These are phyloP conservation scores for Nymphicus hollandicus DNA, from an alignment of 2,113 vertebrate species.

Conservation along the genomic window DNA sequence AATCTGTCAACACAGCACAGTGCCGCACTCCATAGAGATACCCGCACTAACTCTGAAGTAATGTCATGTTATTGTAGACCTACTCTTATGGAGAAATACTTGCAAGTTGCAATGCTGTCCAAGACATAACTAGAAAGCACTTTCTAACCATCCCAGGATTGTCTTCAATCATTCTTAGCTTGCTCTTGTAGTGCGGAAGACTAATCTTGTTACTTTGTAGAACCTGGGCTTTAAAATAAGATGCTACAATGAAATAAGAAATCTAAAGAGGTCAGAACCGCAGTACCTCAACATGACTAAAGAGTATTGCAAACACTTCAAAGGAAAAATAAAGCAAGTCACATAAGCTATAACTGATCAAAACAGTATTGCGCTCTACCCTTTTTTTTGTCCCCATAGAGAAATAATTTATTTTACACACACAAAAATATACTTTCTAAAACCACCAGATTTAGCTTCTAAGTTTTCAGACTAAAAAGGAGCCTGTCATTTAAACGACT, in stretches of 20 bases:
- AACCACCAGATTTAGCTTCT: background rate
- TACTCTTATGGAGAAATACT: background rate
- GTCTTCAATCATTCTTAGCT: slow-evolving; percentile 46
- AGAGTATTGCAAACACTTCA: background rate
- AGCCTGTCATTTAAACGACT: background rate
- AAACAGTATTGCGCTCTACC: background rate
- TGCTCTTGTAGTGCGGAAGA: background rate
- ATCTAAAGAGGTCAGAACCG: slow-evolving; percentile 11
- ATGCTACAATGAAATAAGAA: slow-evolving; percentile 33
- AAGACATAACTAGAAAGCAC: slow-evolving; percentile 24
- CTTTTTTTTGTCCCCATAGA: background rate
- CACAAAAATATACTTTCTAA: background rate
- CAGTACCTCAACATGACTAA: slow-evolving; percentile 32
- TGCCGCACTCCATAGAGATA: background rate
- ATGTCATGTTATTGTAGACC: background rate
- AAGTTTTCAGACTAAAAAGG: background rate
- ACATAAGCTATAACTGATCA: background rate
- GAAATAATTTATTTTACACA: background rate
- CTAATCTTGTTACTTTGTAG: slow-evolving; percentile 31
- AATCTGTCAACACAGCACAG: background rate
- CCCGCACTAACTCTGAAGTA: slow-evolving; percentile 11
- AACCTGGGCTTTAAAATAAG: slow-evolving; percentile 43
- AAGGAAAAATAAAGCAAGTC: background rate
- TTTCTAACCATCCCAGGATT: slow-evolving; percentile 25
- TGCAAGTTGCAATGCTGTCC: background rate